Conservation (phyloP, 2,888 invertebrate species). For the Allophyes oxyacanthae region DNA sequence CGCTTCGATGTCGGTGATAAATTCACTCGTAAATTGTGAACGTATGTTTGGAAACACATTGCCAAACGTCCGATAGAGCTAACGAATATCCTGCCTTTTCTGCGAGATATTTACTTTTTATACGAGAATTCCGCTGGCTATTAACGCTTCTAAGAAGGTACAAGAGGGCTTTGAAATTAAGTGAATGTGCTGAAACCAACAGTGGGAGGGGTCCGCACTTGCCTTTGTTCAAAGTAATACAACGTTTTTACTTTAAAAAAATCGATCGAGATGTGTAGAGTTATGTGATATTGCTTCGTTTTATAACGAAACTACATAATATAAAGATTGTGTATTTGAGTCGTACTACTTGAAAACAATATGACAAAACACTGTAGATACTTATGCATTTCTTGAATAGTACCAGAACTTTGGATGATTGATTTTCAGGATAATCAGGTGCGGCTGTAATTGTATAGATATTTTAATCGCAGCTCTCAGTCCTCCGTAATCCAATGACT, state of each 20-base stretch:
- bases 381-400: too few species aligned
- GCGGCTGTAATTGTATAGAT: too few species aligned
- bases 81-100: conserved; percentile 37
- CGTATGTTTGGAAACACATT: conserved; percentile 34
- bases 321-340: not conserved
- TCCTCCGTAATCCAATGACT: too few species aligned
- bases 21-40: conserved; percentile 39
- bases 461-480: too few species aligned
- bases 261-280: conserved; percentile 22
- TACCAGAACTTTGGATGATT: too few species aligned
- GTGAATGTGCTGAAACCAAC: conserved; percentile 18
- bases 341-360: not conserved
- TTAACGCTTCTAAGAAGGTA: conserved; percentile 16
- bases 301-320: conserved; percentile 17
- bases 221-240: conserved; percentile 22
- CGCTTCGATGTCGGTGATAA: conserved; percentile 29
- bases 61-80: conserved; percentile 19
- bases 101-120: conserved; percentile 7
- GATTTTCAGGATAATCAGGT: too few species aligned
- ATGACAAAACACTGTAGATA: too few species aligned
- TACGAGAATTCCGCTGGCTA: conserved; percentile 17
- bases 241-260: conserved; percentile 7
- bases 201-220: conserved; percentile 6
- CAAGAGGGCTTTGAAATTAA: conserved; percentile 30
- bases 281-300: conserved; percentile 22